phyloP scores from a whole-genome alignment of 2,113 vertebrate species.

The Nettapus auritus region DNA sequence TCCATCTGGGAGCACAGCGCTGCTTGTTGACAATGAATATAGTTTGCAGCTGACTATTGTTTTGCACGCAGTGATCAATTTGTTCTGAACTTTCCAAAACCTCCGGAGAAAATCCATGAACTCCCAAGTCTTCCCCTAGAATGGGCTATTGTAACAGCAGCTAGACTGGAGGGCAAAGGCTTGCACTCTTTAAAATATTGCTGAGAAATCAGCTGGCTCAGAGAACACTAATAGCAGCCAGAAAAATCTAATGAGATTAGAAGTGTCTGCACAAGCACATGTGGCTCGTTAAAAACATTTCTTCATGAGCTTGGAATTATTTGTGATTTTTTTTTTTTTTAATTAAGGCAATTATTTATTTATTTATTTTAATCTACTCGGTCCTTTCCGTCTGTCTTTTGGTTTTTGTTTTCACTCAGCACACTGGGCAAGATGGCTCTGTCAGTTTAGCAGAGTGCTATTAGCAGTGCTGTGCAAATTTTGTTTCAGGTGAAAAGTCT shows the following conservation, averaged over 20 bases:
- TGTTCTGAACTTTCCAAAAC: slow-evolving; percentile 41
- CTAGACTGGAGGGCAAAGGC: slow-evolving; percentile 19
- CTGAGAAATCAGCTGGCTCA: slow-evolving; percentile 52
- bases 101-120: neutral
- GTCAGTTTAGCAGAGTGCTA: neutral
- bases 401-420: neutral
- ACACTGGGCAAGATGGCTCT: neutral
- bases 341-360: neutral
- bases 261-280: slow-evolving; percentile 25
- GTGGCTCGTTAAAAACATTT: slow-evolving; percentile 18
- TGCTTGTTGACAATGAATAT: neutral
- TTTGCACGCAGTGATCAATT: slow-evolving; percentile 11
- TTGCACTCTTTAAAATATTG: neutral
- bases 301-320: slow-evolving; percentile 6
- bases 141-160: neutral
- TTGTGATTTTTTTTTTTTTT: neutral
- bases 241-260: slow-evolving; percentile 42
- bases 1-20: neutral
- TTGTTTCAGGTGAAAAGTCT: neutral
- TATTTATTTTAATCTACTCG: slow-evolving; percentile 9
- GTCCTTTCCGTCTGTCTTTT: neutral
- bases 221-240: slow-evolving; percentile 27
- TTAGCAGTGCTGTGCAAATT: neutral
- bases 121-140: neutral
- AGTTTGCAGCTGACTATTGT: slow-evolving; percentile 17